Conservation (phyloP, 2,888 invertebrate genomes). For the Agapetus fuscipes region DNA sequence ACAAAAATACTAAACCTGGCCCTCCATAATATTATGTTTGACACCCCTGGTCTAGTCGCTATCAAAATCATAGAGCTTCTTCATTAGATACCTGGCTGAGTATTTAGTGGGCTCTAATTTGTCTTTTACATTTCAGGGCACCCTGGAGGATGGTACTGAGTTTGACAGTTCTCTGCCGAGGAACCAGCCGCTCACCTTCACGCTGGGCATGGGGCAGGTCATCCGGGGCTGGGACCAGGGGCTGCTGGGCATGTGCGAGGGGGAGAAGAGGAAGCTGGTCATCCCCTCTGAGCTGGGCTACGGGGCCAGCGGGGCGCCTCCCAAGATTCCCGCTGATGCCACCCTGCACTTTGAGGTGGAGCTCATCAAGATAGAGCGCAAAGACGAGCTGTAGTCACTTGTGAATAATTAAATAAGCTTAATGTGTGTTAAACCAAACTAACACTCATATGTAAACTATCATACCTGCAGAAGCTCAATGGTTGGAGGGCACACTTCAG, state of each 20-base stretch:
- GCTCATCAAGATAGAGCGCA: slow-evolving; percentile 62
- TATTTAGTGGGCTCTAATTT: too few relatives aligned
- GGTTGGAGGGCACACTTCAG: too few relatives aligned
- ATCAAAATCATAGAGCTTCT: too few relatives aligned
- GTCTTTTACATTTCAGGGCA: slow-evolving; percentile 51
- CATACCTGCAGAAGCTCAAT: too few relatives aligned
- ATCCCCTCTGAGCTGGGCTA: slow-evolving; percentile 82
- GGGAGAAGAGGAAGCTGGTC: slow-evolving; percentile 75
- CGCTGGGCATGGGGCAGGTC: slow-evolving; percentile 74
- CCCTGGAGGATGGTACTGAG: slow-evolving; percentile 72
- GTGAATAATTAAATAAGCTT: too few relatives aligned
- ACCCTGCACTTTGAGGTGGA: slow-evolving; percentile 76
- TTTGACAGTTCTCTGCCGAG: slow-evolving; percentile 75
- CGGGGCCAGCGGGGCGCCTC: slow-evolving; percentile 70
- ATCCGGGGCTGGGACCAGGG: slow-evolving; percentile 92
- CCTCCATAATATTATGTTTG: too few relatives aligned
- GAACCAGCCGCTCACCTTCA: slow-evolving; percentile 68
- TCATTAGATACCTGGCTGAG: too few relatives aligned
- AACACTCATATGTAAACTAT: too few relatives aligned
- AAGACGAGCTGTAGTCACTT: slow-evolving; percentile 48
- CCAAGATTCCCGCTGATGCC: slow-evolving; percentile 73
- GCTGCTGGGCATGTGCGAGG: slow-evolving; percentile 78
- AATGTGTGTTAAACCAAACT: too few relatives aligned
- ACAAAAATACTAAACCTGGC: too few relatives aligned
- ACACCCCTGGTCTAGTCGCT: too few relatives aligned